Conservation (phyloP, 2,888 invertebrate genomes). For the Drosophila picticornis region DNA sequence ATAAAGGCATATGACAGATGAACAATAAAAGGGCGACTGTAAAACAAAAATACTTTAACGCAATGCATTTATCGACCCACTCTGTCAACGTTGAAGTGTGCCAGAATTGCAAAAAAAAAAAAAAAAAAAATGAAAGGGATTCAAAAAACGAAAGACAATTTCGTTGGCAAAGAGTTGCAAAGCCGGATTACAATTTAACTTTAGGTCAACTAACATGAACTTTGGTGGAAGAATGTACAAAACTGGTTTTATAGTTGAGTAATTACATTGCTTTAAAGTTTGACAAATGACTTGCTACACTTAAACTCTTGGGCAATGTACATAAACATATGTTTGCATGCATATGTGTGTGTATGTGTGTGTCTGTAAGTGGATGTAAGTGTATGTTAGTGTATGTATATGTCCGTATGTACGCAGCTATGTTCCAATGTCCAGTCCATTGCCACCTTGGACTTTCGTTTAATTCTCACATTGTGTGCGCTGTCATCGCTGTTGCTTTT, state of each 20-base stretch:
- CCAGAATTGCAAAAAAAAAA: not conserved
- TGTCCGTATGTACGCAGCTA: conserved; percentile 12
- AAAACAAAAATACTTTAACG: conserved; percentile 6
- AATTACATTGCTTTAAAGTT: conserved; percentile 42
- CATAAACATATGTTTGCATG: not conserved
- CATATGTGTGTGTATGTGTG: not conserved
- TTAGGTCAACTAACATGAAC: conserved; percentile 38
- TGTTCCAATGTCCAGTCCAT: conserved; percentile 40
- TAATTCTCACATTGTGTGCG: conserved; percentile 55
- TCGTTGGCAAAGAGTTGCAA: conserved; percentile 16
- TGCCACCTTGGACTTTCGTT: conserved; percentile 60
- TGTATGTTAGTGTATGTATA: conserved; percentile 12
- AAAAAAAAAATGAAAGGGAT: not conserved
- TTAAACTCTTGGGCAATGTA: conserved; percentile 17
- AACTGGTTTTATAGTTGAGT: conserved; percentile 39
- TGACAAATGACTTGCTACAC: conserved; percentile 42
- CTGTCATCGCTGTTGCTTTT: conserved; percentile 55
- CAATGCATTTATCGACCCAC: conserved; percentile 27
- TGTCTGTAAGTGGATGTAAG: conserved; percentile 1
- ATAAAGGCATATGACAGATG: not conserved
- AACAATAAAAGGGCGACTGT: conserved; percentile 2
- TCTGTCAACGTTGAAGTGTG: not conserved
- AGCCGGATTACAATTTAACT: conserved; percentile 38
- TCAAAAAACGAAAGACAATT: conserved; percentile 14
- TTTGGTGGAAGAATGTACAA: conserved; percentile 24